Base-by-base conservation (phyloP, 92 coral and sea anemone genomes). In the Micromussa lordhowensis region DNA sequence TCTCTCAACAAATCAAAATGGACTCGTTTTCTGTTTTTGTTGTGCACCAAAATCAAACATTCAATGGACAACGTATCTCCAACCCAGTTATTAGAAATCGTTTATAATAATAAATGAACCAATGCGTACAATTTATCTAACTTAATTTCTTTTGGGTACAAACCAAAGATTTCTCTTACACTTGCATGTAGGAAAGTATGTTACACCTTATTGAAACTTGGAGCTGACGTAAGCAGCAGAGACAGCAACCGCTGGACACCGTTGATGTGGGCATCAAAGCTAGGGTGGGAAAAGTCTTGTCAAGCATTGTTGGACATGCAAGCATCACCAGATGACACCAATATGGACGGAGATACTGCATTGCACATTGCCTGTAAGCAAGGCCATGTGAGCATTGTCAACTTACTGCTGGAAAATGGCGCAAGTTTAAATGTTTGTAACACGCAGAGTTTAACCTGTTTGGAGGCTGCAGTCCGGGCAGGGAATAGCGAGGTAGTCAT, bases 401-500 rank as follows among this genome's bases (percentile, higher is more conserved):
- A 82, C 66, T 34, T 93, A 54, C 78, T 95, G 53, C 77, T 95
- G 49, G 98, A 95, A 87, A 54, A 73, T 16, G 94, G 94, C 0
- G 98, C 98, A 17, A 72, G 80, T 61, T 63, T 93, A 74, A 73
- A 32, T 17, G 66, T 88, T 57, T 86, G 93, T 61, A 95, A 95
- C 69, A 87, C 86, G 7, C 80, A 31, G 59, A 77, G 88, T 10
- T 84, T 86, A n/a, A 92, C 96, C 1, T 82, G 94, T 40, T 82
- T 95, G 81, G 98, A 95, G 22, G 88, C 68, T 44, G 89, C 96
- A 19, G 98, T 91, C 28, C 92, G 88, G 80, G 90, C 84, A n/a
- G 96, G 92, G 8, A 84, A 91, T 26, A 80, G 87, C 44, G 92
- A 89, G 53, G 94, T 91, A 17, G 94, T 83, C 34, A 91, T 86